Evolutionary conservation across 2,113 vertebrate species (phyloP).

Genomic region (Dasypus novemcinctus): DNA sequence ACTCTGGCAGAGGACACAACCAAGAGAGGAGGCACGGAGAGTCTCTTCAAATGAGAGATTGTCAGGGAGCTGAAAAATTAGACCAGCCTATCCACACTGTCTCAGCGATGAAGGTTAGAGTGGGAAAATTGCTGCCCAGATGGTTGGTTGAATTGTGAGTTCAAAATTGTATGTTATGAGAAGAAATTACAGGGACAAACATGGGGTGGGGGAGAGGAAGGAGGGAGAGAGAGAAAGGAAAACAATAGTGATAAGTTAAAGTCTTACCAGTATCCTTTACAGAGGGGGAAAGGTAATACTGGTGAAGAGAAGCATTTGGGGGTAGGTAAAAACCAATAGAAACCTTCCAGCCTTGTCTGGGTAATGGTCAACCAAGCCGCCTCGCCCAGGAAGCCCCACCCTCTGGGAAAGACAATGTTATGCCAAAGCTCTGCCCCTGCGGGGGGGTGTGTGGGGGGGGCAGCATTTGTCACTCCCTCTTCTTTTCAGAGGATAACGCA

Average conservation of each 20-base stretch:
- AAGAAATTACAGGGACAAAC: conserved; percentile 69
- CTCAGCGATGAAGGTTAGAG: conserved; percentile 60
- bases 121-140: conserved; percentile 70
- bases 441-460: too few species aligned
- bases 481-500: not conserved
- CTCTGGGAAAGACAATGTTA: rapidly evolving
- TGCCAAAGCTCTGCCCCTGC: not conserved
- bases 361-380: not conserved
- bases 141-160: conserved; percentile 54
- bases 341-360: not conserved
- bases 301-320: conserved; percentile 20
- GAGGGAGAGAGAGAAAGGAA: not conserved
- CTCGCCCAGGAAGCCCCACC: rapidly evolving
- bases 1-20: conserved; percentile 58
- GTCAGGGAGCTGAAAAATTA: conserved; percentile 68
- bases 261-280: conserved; percentile 47
- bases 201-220: not conserved
- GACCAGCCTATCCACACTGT: conserved; percentile 53
- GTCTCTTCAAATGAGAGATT: conserved; percentile 49
- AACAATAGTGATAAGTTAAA: not conserved
- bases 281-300: not conserved
- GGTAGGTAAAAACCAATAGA: not conserved
- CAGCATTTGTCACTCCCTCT: not conserved
- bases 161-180: conserved; percentile 45
- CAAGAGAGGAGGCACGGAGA: not conserved